Conservation (phyloP, 2,888 invertebrate species). For the Lamproptera curius region DNA sequence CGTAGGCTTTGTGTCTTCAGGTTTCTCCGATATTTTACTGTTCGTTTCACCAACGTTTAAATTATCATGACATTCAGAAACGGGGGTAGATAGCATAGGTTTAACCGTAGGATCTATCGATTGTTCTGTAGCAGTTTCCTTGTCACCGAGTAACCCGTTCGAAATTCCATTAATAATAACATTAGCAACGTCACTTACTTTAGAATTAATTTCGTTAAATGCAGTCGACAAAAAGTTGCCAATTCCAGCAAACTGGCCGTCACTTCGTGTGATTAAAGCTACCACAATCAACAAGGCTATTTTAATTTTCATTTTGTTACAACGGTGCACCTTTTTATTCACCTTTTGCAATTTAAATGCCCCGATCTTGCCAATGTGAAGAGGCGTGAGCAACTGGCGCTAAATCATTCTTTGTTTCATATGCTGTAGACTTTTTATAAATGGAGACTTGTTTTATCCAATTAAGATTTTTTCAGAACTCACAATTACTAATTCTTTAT, state of each 20-base stretch:
- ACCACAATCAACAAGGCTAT: not conserved
- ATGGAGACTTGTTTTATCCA: too few species aligned
- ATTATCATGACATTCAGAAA: not conserved
- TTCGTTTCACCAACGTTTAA: not conserved
- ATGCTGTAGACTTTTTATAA: too few species aligned
- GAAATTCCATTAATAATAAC: conserved; percentile 7
- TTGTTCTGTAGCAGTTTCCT: not conserved
- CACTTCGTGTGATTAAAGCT: conserved; percentile 2
- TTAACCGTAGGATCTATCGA: not conserved
- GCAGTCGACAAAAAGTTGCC: conserved; percentile 9
- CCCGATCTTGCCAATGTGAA: not conserved
- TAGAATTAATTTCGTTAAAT: conserved; percentile 3
- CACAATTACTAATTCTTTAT: too few species aligned
- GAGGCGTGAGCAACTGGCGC: conserved; percentile 3
- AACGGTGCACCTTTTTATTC: not conserved
- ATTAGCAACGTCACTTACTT: conserved; percentile 9
- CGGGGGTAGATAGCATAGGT: not conserved
- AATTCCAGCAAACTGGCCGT: conserved; percentile 6
- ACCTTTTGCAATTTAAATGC: not conserved
- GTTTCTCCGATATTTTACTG: not conserved
- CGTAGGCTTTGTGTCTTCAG: not conserved
- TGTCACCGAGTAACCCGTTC: not conserved
- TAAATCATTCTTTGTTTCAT: too few species aligned
- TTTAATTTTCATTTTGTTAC: conserved; percentile 8
- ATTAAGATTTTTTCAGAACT: too few species aligned